Evolutionary conservation across 2,797 vertebrate genomes (phyloP), one percentile per base, ranked within the genome.

Genomic region (Girardinus metallicus): DNA sequence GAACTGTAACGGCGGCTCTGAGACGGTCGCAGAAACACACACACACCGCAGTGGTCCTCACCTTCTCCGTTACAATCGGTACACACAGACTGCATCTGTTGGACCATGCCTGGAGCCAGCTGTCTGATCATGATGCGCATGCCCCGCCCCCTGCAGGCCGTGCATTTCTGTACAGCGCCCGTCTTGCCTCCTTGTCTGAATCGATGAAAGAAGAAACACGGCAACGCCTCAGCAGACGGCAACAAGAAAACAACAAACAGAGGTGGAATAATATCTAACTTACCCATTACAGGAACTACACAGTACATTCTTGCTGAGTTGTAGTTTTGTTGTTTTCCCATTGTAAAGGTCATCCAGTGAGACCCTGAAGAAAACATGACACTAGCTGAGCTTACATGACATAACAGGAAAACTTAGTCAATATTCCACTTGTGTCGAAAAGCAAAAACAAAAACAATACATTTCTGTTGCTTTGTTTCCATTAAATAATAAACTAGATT

Each of bases 31-130:
- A 9, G 21, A 8, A 53, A 10, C 8, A 8, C 21, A 53, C 21
- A 53, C 10, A 53, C 49, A 26, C 71, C 49, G 9, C 29, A 13
- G 5, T 9, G 12, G 1, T 4, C 0, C 93, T 88, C 94, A 99
- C 98, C 99, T 97, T 99, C 99, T 84, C 99, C 99, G 0, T 97
- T 99, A 91, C 99, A 99, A 80, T 99, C 98, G 0, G 98, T 98
- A 71, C 99, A 99, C 72, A 99, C 97, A 12, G 99, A 99, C 93
- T 99, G 98, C 99, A 99, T 99, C 96, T 99, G 98, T 91, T 99
- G 98, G 60, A 99, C 98, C 98, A 99, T 99, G 1, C 99, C 99
- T 0, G 99, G 98, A 43, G 97, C 98, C 94, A 99, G 95, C 94
- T 99, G 99, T 93, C 98, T 96, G 94, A 99, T 99, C 98, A 99